Conservation (phyloP, 1,140 invertebrate species). For the Sesamia nonagrioides region DNA sequence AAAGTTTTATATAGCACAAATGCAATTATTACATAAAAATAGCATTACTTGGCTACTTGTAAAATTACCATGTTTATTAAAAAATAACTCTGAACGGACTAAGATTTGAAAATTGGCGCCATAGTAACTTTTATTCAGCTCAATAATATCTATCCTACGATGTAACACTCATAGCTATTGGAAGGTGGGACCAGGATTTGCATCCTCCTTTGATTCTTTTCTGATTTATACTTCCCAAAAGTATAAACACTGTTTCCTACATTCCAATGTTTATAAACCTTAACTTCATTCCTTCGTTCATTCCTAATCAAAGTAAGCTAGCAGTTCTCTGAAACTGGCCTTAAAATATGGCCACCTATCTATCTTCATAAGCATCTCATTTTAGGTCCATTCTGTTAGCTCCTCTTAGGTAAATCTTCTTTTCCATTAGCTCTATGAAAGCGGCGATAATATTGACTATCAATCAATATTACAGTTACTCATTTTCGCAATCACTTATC, state of each 20-base stretch:
- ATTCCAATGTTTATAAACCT: not conserved
- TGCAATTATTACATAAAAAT: no score
- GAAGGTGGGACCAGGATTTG: no score
- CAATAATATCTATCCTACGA: no score
- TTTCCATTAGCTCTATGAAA: conserved; percentile 12
- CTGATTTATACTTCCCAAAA: not conserved
- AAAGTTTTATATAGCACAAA: no score
- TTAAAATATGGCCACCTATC: conserved; percentile 8
- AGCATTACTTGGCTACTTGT: no score
- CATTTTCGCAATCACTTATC: not conserved
- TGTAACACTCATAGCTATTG: no score
- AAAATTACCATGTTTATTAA: no score
- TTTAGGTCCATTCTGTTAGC: conserved; percentile 21
- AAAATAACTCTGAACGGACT: no score
- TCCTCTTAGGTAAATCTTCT: conserved; percentile 16
- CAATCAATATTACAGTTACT: conserved; percentile 15
- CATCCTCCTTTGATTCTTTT: not conserved
- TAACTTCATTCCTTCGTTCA: not conserved
- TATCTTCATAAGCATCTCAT: conserved; percentile 27
- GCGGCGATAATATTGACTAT: conserved; percentile 18
- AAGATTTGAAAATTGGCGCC: no score
- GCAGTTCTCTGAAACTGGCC: not conserved
- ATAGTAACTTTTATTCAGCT: no score
- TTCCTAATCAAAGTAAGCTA: not conserved
- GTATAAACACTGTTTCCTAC: not conserved